These are phyloP conservation scores for Leptodactylus fuscus DNA, from an alignment of 2,113 vertebrate genomes.

Conservation along the genomic window DNA sequence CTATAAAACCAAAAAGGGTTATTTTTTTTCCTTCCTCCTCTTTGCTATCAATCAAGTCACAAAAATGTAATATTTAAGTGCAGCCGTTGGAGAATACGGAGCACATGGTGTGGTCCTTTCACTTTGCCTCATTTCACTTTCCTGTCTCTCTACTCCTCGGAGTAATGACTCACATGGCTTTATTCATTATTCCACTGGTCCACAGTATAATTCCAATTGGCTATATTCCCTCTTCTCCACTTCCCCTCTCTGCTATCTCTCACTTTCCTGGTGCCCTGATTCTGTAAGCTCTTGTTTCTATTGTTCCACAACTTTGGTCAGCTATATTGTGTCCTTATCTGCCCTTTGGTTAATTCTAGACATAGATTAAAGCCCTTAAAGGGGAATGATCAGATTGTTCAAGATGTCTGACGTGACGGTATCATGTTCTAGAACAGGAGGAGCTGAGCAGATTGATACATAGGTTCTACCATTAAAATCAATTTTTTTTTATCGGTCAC, in stretches of 20 bases:
- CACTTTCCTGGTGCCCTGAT: not conserved
- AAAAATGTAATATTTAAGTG: not conserved
- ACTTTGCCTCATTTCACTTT: not conserved
- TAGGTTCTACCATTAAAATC: too few relatives aligned
- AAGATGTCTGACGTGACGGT: too few relatives aligned
- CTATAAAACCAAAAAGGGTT: not conserved
- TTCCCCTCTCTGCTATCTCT: not conserved
- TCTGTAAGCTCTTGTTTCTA: not conserved
- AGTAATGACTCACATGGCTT: conserved; percentile 1
- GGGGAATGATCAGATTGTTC: too few relatives aligned
- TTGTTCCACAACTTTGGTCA: not conserved
- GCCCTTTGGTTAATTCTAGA: too few relatives aligned
- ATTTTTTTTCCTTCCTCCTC: not conserved
- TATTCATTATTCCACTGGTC: conserved; percentile 15
- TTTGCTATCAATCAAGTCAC: too few relatives aligned
- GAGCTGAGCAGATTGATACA: too few relatives aligned
- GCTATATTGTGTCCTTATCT: not conserved
- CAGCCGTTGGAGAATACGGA: not conserved
- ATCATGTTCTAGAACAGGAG: too few relatives aligned
- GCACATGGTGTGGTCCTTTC: not conserved
- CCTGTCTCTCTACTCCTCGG: not conserved
- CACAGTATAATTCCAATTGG: not conserved
- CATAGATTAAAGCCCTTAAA: too few relatives aligned
- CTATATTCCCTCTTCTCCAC: not conserved
- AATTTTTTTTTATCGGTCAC: too few relatives aligned